A percentile compares a stretch with the other conserved stretches of the same genome.
phyloP scores from a whole-genome alignment of 1,140 invertebrate species.

The Aradophagus sp. region DNA sequence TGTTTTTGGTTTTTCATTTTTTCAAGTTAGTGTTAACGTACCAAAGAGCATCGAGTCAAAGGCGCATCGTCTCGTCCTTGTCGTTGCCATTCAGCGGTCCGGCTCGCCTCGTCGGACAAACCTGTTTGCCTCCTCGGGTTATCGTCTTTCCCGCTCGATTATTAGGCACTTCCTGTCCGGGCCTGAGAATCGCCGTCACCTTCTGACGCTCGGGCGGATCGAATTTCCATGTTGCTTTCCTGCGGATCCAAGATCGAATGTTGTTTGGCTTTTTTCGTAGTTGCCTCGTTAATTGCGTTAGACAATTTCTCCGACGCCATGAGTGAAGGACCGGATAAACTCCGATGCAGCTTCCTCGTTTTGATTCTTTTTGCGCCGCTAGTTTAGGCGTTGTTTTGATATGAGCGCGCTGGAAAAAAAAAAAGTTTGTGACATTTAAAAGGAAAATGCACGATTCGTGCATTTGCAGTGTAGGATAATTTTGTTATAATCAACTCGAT shows the following conservation, averaged over 20 bases:
- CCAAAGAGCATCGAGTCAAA: conserved; percentile 37
- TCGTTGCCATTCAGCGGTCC: conserved; percentile 59
- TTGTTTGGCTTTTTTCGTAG: conserved; percentile 6
- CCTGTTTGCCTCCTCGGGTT: conserved; percentile 62
- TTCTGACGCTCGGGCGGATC: conserved; percentile 36
- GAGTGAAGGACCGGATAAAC: not conserved
- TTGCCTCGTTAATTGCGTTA: no score
- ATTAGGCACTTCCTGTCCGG: conserved; percentile 74
- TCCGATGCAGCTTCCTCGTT: no score
- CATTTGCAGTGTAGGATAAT: no score
- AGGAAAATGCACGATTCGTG: no score
- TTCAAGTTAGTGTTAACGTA: no score
- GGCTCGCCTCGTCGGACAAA: conserved; percentile 55
- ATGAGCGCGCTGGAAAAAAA: no score
- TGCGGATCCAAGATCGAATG: not conserved
- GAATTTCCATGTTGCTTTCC: conserved; percentile 50
- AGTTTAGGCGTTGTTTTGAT: no score
- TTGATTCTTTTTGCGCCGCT: no score
- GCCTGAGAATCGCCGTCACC: conserved; percentile 65
- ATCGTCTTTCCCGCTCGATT: conserved; percentile 74
- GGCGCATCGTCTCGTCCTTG: conserved; percentile 29
- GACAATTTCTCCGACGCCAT: no score
- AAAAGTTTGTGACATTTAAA: no score
- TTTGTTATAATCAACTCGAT: no score
- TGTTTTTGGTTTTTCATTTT: no score